Evolutionary conservation across 2,797 vertebrate species (phyloP).

Genomic region (Rhinogobio ventralis): DNA sequence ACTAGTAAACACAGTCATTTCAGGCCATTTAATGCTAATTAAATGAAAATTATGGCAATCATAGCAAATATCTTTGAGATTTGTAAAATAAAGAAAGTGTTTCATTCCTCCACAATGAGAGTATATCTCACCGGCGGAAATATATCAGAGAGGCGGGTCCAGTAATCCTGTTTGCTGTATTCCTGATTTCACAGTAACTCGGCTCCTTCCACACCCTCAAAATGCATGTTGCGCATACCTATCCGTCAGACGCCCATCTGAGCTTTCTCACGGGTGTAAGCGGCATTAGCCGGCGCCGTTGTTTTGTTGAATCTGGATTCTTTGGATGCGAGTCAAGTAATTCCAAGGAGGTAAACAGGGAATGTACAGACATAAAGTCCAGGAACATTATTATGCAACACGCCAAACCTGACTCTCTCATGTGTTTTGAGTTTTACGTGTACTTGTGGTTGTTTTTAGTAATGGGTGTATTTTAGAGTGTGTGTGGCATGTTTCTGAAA

Average conservation of each 20-base stretch:
- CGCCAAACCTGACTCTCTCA: neutral
- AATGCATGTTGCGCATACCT: neutral
- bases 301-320: conserved; percentile 20
- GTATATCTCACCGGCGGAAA: neutral
- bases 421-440: conserved; percentile 29
- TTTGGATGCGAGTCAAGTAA: conserved; percentile 9
- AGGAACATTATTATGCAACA: neutral
- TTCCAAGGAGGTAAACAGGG: neutral
- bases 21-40: neutral
- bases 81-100: neutral
- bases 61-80: neutral
- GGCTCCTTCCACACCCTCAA: neutral
- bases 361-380: neutral
- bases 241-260: neutral
- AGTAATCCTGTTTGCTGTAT: neutral
- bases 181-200: neutral
- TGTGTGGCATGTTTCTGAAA: conserved; percentile 52
- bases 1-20: neutral
- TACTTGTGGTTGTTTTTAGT: conserved; percentile 24
- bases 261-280: neutral
- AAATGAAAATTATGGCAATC: neutral
- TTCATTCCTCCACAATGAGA: neutral
- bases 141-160: neutral
- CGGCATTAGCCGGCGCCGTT: neutral
- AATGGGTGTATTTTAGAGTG: conserved; percentile 34